Evolutionary conservation across 2,113 vertebrate genomes (phyloP).

Genomic region (Labeo rohita): DNA sequence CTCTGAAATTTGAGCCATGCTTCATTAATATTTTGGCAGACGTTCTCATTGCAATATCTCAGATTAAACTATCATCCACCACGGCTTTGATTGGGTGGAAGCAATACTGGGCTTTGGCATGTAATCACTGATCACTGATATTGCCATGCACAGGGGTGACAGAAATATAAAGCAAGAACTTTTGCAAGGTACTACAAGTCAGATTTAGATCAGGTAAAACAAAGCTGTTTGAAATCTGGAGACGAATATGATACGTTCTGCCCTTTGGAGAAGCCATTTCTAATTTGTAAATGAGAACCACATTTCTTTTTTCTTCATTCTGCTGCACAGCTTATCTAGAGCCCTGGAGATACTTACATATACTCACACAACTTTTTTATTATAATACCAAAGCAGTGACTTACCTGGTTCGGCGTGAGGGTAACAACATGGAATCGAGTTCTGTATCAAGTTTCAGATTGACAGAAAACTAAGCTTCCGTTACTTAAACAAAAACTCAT

Average conservation of each 20-base stretch:
- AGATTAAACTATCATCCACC: conserved; percentile 43
- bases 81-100: conserved; percentile 7
- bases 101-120: not conserved
- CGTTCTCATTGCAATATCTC: not conserved
- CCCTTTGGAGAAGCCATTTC: conserved; percentile 63
- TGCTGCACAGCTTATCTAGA: conserved; percentile 54
- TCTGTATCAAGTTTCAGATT: not conserved
- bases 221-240: conserved; percentile 61
- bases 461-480: not conserved
- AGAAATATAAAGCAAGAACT: conserved; percentile 59
- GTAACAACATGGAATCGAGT: not conserved
- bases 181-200: conserved; percentile 37
- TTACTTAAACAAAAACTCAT: conserved; percentile 4
- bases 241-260: conserved; percentile 61
- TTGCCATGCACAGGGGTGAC: conserved; percentile 39
- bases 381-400: conserved; percentile 22
- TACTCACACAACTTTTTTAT: not conserved
- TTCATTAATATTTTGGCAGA: conserved; percentile 56
- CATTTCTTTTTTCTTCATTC: conserved; percentile 54
- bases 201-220: conserved; percentile 62
- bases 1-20: conserved; percentile 44
- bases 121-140: not conserved
- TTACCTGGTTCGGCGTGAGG: not conserved
- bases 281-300: conserved; percentile 71
- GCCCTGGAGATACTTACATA: conserved; percentile 23